A percentile compares a stretch with the other conserved stretches of the same genome.
Evolutionary conservation across 2,113 vertebrate genomes (phyloP).

Genomic region (Cyanocitta stelleri): DNA sequence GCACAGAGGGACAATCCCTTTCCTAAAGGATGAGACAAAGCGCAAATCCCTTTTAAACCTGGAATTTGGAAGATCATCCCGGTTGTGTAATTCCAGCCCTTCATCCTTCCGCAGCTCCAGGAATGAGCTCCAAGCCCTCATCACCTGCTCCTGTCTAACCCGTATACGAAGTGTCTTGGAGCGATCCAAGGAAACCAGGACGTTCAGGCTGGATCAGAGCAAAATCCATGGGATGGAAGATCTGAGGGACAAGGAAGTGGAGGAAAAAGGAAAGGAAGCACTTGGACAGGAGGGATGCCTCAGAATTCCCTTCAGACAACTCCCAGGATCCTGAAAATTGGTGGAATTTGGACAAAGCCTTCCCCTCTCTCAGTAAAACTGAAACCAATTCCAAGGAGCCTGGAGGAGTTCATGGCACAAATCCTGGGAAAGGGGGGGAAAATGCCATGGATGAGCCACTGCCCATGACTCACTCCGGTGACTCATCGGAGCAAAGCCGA

Average conservation of each 20-base stretch:
- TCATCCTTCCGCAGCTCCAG: rapidly evolving
- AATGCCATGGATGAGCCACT: background rate
- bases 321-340: background rate
- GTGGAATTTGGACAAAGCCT: background rate
- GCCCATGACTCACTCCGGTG: background rate
- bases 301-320: background rate
- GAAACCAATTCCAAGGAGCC: background rate
- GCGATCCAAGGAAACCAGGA: background rate
- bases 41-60: background rate
- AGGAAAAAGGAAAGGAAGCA: background rate
- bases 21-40: background rate
- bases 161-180: background rate
- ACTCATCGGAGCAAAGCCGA: background rate
- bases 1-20: background rate
- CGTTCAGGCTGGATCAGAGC: rapidly evolving
- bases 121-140: background rate
- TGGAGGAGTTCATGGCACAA: background rate
- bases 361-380: background rate
- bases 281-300: background rate
- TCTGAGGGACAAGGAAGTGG: background rate
- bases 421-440: background rate
- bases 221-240: background rate
- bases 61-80: background rate
- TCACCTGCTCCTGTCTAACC: background rate
- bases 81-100: background rate